Evolutionary conservation across 2,888 invertebrate species (phyloP).

Genomic region (Lypha dubia): DNA sequence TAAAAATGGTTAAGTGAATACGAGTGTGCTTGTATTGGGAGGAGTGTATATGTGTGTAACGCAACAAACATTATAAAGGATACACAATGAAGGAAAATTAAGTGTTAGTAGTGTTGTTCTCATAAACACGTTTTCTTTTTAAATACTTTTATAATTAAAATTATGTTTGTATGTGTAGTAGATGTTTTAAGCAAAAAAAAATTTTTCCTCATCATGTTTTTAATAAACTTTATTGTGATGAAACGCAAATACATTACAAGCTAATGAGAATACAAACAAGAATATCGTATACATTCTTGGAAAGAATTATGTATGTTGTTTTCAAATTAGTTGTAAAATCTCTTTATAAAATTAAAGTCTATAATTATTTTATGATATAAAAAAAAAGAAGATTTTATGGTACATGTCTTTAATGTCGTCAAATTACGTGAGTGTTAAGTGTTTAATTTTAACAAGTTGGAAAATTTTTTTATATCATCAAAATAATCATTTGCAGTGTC

Average conservation of each 20-base stretch:
- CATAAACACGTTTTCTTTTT: slow-evolving; percentile 34
- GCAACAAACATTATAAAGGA: background rate
- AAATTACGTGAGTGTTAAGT: too few relatives aligned
- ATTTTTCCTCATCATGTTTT: background rate
- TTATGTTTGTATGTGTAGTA: background rate
- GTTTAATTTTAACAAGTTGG: too few relatives aligned
- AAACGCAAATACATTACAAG: background rate
- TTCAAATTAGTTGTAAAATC: background rate
- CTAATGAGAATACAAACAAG: background rate
- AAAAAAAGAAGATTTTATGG: too few relatives aligned
- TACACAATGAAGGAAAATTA: slow-evolving; percentile 32
- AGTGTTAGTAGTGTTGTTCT: slow-evolving; percentile 28
- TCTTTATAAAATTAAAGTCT: background rate
- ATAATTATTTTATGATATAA: too few relatives aligned
- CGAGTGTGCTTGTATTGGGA: background rate
- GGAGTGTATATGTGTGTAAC: background rate
- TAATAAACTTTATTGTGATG: background rate
- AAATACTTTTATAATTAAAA: slow-evolving; percentile 40
- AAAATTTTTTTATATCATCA: too few relatives aligned
- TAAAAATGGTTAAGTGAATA: background rate
- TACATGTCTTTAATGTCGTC: too few relatives aligned
- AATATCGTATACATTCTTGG: too few relatives aligned
- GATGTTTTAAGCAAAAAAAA: background rate
- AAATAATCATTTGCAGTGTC: too few relatives aligned
- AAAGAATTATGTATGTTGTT: background rate